Evolutionary conservation across 2,113 vertebrate genomes (phyloP), one percentile per base, ranked within the genome.

Genomic region (Stigmatopora argus): DNA sequence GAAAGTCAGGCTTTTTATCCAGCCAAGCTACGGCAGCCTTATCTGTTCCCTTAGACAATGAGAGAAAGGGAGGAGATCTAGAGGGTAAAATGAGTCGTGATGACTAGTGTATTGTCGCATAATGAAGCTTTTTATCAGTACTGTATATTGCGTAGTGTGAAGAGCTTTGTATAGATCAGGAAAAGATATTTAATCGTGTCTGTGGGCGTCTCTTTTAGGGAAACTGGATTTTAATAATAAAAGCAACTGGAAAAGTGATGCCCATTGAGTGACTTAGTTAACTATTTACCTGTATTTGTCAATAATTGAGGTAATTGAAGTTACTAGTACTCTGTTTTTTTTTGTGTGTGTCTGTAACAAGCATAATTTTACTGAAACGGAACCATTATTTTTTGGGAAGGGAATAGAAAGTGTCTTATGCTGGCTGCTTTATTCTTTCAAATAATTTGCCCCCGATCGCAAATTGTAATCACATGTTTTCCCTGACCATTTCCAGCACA

Each of bases 1-100:
- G 66, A 74, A 26, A 84, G 67, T 77, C 72, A 34, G 19, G 12
- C 45, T 58, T 48, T 72, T 55, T 70, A 79, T 85, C 46, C 38
- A 77, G 38, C 38, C 64, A 34, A 66, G 67, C 72, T 57, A 65
- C 55, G 72, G 63, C 3, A 0, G 52, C 14, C 10, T 76, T 73
- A 84, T 80, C 78, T 74, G 66, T 62, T 70, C 71, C 52, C 65
- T 63, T 46, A 67, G 47, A 72, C 68, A 60, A 65, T 7, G 49
- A 55, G 62, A 71, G 57, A 60, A 44, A 64, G 7, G 47, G n/a
- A 51, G 46, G 47, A 71, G 45, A 52, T 56, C 38, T 31, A 60
- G 66, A 3, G 35, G 79, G 65, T 75, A 47, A 23, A 58, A 72
- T 60, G 66, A 72, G 47, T 72, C 31, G 15, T 3, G n/a, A 49